Evolutionary conservation across 2,113 vertebrate species (phyloP), one percentile per base, ranked within the genome.

Genomic region (Hypomesus transpacificus): DNA sequence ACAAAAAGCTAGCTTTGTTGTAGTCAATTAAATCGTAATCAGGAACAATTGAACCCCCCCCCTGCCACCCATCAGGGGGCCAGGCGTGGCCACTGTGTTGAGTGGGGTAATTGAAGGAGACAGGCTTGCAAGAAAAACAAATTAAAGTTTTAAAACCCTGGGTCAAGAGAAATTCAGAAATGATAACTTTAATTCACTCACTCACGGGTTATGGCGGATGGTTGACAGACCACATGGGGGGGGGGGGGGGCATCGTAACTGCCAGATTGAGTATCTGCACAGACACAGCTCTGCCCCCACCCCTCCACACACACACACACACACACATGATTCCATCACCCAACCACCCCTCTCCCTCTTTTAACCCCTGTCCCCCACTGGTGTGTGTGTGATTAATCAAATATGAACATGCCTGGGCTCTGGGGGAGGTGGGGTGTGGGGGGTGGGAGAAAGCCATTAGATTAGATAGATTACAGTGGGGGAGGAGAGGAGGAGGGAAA

Each of bases 11-110:
- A 75, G 71, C 86, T 87, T 89, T 87, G 85, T 82, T 81, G 82
- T 80, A 86, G 81, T 82, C 77, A 82, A 90, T 92, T 87, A 90
- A 90, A 89, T 88, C 86, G 91, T 89, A 89, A 93, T 87, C 81
- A 71, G 81, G 71, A 88, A 83, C 81, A 80, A 86, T 83, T 85
- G 81, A 77, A 58, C 70, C 26, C 28, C 66, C 60, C 54, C 80
- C 70, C 26, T 72, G 56, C 74, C 16, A n/a, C 77, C 61, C 78
- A 77, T 63, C 64, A 69, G 70, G 74, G 80, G 77, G 76, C 81
- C 39, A 1, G 75, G 52, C 75, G 74, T 67, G 70, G 70, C 34
- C 70, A 73, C 70, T 50, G 78, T 77, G 71, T 79, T 76, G 84
- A 82, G 68, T 59, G 68, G 73, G 54, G 68, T 86, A 87, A 91